Percentiles rank a stretch among this genome's conserved stretches.
Evolutionary conservation across 2,113 vertebrate species (phyloP).

Genomic region (Aspiorhynchus laticeps): DNA sequence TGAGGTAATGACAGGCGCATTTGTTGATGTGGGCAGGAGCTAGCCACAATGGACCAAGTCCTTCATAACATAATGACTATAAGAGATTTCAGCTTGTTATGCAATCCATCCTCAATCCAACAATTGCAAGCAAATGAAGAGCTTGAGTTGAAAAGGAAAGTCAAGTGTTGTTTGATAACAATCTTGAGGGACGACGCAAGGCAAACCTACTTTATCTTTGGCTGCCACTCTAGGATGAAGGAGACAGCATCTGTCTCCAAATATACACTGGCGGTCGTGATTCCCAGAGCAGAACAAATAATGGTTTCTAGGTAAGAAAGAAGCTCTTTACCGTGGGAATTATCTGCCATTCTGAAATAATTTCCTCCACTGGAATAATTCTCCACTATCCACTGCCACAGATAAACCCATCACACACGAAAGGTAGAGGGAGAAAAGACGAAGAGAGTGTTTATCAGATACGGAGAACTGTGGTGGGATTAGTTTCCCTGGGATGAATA

Average conservation of each 20-base stretch:
- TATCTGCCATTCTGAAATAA: constrained; percentile 73
- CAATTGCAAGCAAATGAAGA: neutral
- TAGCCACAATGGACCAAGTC: neutral
- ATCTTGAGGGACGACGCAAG: neutral
- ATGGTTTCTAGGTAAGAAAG: constrained; percentile 35
- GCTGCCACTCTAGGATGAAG: neutral
- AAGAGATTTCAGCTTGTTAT: constrained; percentile 7
- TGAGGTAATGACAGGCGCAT: constrained; percentile 62
- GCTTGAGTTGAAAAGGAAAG: neutral
- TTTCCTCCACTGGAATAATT: constrained; percentile 54
- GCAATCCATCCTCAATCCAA: constrained; percentile 34
- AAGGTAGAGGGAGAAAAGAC: constrained; percentile 51
- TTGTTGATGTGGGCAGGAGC: constrained; percentile 52
- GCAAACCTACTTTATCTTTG: neutral
- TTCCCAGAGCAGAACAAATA: constrained; percentile 35
- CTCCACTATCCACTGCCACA: constrained; percentile 63
- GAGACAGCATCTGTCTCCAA: neutral
- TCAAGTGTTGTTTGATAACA: constrained; percentile 4
- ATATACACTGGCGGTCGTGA: neutral
- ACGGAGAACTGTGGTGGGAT: constrained; percentile 58
- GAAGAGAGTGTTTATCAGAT: constrained; percentile 66
- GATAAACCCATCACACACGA: constrained; percentile 67
- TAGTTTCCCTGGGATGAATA: constrained; percentile 71
- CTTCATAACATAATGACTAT: constrained; percentile 2
- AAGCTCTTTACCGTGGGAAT: constrained; percentile 65